Conservation (phyloP, 2,888 invertebrate species). For the Eristalis intricaria region DNA sequence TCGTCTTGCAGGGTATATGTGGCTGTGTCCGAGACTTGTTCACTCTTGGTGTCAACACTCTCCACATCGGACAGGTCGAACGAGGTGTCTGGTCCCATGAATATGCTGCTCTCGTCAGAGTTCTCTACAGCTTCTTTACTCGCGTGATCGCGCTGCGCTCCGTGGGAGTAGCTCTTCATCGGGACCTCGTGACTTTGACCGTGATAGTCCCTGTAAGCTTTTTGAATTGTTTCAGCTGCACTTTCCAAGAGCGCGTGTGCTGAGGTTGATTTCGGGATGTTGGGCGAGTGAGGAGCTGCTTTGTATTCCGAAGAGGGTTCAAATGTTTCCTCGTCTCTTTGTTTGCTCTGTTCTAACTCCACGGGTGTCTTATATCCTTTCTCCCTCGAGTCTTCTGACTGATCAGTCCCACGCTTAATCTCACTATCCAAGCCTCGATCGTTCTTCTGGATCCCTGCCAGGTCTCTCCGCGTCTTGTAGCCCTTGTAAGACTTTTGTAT, state of each 20-base stretch:
- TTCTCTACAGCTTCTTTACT: slow-evolving; percentile 27
- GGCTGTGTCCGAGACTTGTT: slow-evolving; percentile 6
- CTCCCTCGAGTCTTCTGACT: background rate
- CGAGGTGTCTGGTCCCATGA: slow-evolving; percentile 63
- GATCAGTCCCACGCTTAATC: background rate
- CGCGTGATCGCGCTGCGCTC: slow-evolving; percentile 10
- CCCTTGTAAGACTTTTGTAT: slow-evolving; percentile 6
- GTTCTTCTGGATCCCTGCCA: background rate
- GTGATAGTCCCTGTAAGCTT: slow-evolving; percentile 58
- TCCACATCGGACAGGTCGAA: slow-evolving; percentile 60
- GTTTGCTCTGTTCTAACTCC: background rate
- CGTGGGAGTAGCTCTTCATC: slow-evolving; percentile 37
- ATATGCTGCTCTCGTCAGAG: slow-evolving; percentile 55
- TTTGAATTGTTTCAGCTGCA: slow-evolving; percentile 63
- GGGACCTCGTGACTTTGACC: slow-evolving; percentile 8
- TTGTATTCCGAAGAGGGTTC: background rate
- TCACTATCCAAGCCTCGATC: background rate
- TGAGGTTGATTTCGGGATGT: slow-evolving; percentile 16
- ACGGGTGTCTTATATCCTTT: slow-evolving; percentile 2
- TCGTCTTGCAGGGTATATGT: slow-evolving; percentile 23
- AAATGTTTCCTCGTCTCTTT: background rate
- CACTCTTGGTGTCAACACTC: slow-evolving; percentile 47
- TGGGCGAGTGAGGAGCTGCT: background rate
- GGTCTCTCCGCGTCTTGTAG: background rate
- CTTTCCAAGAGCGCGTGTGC: slow-evolving; percentile 42